These are phyloP conservation scores for Acronicta aceris DNA, from an alignment of 2,888 invertebrate species.

Conservation along the genomic window DNA sequence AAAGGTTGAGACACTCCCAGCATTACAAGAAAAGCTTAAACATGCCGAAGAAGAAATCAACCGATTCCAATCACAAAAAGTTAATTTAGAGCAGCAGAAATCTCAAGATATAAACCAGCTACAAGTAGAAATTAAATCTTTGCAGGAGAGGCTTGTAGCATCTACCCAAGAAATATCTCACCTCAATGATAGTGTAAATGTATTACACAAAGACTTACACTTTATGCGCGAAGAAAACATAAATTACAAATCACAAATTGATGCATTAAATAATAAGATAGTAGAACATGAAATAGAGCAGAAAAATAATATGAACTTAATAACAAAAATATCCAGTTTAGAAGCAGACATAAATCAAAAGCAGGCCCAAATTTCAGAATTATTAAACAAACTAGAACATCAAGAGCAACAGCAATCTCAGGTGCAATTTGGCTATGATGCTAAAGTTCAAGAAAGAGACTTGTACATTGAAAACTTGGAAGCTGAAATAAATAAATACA, in stretches of 20 bases:
- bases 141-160: slow-evolving; percentile 63
- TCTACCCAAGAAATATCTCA: slow-evolving; percentile 68
- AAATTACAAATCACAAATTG: slow-evolving; percentile 70
- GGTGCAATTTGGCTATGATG: slow-evolving; percentile 87
- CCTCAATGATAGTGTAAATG: slow-evolving; percentile 66
- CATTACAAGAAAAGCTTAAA: slow-evolving; percentile 78
- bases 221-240: slow-evolving; percentile 69
- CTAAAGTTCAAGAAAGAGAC: slow-evolving; percentile 93
- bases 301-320: slow-evolving; percentile 78
- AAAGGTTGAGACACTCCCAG: slow-evolving; percentile 76
- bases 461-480: slow-evolving; percentile 93
- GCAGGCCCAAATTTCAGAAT: slow-evolving; percentile 74
- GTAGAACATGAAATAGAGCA: slow-evolving; percentile 81
- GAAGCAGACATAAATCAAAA: slow-evolving; percentile 79
- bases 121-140: slow-evolving; percentile 64
- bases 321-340: slow-evolving; percentile 77
- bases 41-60: slow-evolving; percentile 80
- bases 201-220: slow-evolving; percentile 69
- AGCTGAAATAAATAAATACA: slow-evolving; percentile 90
- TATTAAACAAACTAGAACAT: slow-evolving; percentile 73
- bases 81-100: slow-evolving; percentile 70
- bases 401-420: slow-evolving; percentile 77
- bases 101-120: slow-evolving; percentile 66
- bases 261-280: slow-evolving; percentile 78
- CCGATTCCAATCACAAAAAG: slow-evolving; percentile 71